phyloP scores from a whole-genome alignment of 1,140 invertebrate genomes.

The Bombus confusus region DNA sequence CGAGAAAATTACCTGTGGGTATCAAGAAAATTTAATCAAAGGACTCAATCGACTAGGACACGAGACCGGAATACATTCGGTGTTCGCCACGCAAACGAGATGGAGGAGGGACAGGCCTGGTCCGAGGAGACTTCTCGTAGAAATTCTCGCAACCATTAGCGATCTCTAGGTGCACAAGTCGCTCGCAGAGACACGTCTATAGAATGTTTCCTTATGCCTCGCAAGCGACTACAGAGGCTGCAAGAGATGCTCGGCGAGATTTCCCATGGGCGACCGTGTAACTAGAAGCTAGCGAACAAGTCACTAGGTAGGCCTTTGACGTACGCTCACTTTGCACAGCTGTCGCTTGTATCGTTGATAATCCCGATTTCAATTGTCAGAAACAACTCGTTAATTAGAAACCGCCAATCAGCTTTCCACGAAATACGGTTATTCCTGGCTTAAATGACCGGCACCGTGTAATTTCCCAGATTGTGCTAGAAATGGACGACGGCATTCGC shows the following conservation, averaged over 20 bases:
- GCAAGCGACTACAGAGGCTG: conserved; percentile 15
- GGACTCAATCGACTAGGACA: conserved; percentile 20
- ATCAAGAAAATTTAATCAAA: conserved; percentile 61
- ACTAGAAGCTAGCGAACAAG: conserved; percentile 46
- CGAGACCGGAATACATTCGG: conserved; percentile 42
- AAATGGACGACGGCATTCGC: neutral
- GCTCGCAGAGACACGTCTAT: conserved; percentile 37
- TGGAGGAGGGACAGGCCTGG: neutral
- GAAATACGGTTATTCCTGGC: neutral
- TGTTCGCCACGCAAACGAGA: conserved; percentile 7
- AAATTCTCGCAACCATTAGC: conserved; percentile 60
- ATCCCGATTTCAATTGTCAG: conserved; percentile 12
- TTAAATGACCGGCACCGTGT: neutral
- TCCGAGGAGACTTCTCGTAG: conserved; percentile 47
- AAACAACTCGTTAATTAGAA: conserved; percentile 35
- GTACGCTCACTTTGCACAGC: conserved; percentile 24
- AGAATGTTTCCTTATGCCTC: conserved; percentile 49
- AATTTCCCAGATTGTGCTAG: neutral
- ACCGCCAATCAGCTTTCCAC: conserved; percentile 7
- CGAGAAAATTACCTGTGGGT: conserved; percentile 44
- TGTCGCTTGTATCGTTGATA: neutral
- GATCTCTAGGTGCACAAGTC: conserved; percentile 55
- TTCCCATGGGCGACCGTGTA: conserved; percentile 57
- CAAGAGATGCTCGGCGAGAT: conserved; percentile 49
- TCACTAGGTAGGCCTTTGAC: conserved; percentile 50